Conservation (phyloP, 1,140 invertebrate genomes). For the Monomorium pharaonis region DNA sequence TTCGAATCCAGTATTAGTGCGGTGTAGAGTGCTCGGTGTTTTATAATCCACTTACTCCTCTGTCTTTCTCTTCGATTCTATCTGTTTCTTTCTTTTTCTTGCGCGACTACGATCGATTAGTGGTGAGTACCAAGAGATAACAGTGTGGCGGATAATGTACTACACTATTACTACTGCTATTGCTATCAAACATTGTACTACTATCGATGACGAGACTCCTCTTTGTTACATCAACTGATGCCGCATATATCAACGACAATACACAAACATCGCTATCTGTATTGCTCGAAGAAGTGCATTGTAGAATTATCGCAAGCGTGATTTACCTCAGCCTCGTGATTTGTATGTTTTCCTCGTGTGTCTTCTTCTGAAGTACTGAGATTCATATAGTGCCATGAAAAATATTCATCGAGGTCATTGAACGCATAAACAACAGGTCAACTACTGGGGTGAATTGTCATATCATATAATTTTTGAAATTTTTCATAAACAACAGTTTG, state of each 20-base stretch:
- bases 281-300: conserved; percentile 38
- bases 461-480: background rate
- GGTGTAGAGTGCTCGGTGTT: conserved; percentile 79
- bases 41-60: conserved; percentile 64
- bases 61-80: conserved; percentile 74
- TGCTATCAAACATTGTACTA: background rate
- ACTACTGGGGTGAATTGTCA: conserved; percentile 26
- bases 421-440: background rate
- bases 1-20: conserved; percentile 86
- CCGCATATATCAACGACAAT: background rate
- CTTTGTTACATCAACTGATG: background rate
- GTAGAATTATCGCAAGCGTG: conserved; percentile 25
- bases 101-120: conserved; percentile 66
- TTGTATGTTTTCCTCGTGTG: conserved; percentile 26
- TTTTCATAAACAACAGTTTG: background rate
- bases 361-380: conserved; percentile 13
- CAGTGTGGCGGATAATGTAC: conserved; percentile 42
- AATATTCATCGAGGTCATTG: conserved; percentile 3
- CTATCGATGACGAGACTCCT: background rate
- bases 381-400: background rate
- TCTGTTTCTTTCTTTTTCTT: conserved; percentile 51
- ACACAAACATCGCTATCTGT: conserved; percentile 23
- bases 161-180: background rate
- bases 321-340: conserved; percentile 39
- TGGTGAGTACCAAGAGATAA: conserved; percentile 66